These are phyloP conservation scores for Darevskia mixta DNA, from an alignment of 2,797 vertebrate genomes.

Conservation along the genomic window DNA sequence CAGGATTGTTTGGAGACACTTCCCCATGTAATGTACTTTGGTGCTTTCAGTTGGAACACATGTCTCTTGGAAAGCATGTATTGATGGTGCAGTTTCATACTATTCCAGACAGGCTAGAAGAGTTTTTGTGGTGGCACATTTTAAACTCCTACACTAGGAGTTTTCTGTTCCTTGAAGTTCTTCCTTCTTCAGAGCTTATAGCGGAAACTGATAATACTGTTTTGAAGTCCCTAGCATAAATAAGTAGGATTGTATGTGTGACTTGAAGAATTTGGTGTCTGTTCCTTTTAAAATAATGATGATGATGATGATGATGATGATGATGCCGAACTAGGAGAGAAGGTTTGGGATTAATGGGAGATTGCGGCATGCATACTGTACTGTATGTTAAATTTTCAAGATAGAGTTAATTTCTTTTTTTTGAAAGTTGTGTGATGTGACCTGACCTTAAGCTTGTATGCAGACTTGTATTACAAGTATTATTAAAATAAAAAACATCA, in stretches of 20 bases:
- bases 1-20: background rate
- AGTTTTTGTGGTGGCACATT: background rate
- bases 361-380: background rate
- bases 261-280: background rate
- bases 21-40: background rate
- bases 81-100: background rate
- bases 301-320: background rate
- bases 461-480: background rate
- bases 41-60: background rate
- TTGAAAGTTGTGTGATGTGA: background rate
- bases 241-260: background rate
- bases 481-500: background rate
- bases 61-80: background rate
- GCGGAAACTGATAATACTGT: background rate
- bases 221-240: background rate
- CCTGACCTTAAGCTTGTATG: background rate
- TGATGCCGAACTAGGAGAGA: background rate
- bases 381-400: background rate
- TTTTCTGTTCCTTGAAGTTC: background rate
- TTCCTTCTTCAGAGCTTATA: background rate
- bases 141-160: background rate
- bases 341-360: background rate
- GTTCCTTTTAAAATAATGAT: background rate
- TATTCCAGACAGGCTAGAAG: too few relatives aligned
- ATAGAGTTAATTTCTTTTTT: background rate